These are phyloP conservation scores for Semnornis frantzii DNA, from an alignment of 2,113 vertebrate genomes.

Conservation along the genomic window DNA sequence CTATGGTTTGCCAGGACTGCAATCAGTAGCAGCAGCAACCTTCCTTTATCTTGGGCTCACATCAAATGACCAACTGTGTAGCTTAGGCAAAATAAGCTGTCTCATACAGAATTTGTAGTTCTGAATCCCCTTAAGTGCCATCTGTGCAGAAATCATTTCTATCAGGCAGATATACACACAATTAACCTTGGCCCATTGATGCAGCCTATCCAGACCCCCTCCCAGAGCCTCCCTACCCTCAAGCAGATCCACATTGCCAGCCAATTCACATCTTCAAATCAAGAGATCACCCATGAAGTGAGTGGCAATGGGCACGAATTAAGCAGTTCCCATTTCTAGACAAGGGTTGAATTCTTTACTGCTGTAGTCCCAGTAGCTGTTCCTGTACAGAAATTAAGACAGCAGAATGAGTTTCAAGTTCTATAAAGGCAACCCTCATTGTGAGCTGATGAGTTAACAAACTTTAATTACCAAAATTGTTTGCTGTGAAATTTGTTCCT, in stretches of 20 bases:
- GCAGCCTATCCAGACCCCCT: no score
- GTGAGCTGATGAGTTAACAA: not conserved
- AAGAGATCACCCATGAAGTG: not conserved
- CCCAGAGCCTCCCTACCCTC: no score
- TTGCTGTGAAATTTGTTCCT: not conserved
- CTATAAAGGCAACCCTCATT: not conserved
- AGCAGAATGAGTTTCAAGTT: not conserved
- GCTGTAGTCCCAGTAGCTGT: not conserved
- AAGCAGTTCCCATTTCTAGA: not conserved
- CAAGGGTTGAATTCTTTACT: not conserved
- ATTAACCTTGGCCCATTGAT: no score
- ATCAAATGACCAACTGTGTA: not conserved
- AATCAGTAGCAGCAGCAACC: not conserved
- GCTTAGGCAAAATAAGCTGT: not conserved
- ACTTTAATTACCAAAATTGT: not conserved
- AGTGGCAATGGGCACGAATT: not conserved
- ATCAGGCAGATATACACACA: no score
- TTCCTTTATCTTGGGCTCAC: not conserved
- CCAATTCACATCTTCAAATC: not conserved
- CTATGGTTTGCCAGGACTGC: no score
- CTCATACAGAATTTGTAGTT: not conserved
- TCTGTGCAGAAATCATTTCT: no score
- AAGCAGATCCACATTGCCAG: no score
- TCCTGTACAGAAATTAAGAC: not conserved
- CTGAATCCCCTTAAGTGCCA: not conserved